Conservation (phyloP, 2,888 invertebrate species). For the Mimumesa dahlbomi region DNA sequence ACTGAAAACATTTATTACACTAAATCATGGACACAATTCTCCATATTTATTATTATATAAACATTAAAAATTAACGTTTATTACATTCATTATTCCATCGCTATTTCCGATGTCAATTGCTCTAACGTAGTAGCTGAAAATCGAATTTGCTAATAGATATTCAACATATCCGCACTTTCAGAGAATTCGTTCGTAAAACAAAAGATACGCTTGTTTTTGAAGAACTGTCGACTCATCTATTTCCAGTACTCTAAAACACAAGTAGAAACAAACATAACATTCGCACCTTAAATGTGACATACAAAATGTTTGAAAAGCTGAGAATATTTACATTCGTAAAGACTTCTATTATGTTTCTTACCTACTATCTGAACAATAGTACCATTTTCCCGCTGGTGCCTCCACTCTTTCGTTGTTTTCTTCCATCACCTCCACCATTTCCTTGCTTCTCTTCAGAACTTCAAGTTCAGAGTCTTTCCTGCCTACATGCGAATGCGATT, state of each 20-base stretch:
- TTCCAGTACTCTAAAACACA: constrained; percentile 84
- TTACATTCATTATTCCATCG: too few species aligned
- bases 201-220: constrained; percentile 93
- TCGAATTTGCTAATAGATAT: too few species aligned
- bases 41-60: too few species aligned
- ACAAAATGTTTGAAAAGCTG: neutral
- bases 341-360: too few species aligned
- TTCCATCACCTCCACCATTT: constrained; percentile 72
- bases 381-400: constrained; percentile 92
- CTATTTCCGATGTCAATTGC: too few species aligned
- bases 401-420: constrained; percentile 77
- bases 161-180: too few species aligned
- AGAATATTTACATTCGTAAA: too few species aligned
- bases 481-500: constrained; percentile 66
- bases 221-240: constrained; percentile 91
- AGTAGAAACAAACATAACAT: neutral
- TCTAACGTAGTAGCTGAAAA: too few species aligned
- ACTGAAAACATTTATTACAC: too few species aligned
- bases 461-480: constrained; percentile 80
- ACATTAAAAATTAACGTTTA: too few species aligned
- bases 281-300: neutral
- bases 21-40: too few species aligned
- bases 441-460: too few species aligned
- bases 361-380: constrained; percentile 94
- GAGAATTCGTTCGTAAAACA: constrained; percentile 97